Base-by-base conservation (phyloP, 2,797 vertebrate genomes). In the Xiphorhynchus erythropygius region DNA sequence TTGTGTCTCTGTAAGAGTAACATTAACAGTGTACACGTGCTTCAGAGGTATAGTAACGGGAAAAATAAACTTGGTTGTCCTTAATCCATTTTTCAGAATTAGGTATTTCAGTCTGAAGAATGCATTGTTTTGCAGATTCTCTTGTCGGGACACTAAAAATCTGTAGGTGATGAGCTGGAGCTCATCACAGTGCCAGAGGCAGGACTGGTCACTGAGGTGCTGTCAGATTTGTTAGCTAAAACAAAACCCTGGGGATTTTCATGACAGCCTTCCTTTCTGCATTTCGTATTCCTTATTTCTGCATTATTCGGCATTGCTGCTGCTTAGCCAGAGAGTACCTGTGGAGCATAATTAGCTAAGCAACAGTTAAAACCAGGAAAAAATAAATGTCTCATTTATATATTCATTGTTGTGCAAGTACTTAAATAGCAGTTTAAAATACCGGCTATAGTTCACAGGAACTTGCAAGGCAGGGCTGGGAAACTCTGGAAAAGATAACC, bases 221-320 rank as follows among this genome's bases (percentile, higher is more conserved):
- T 84, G 75, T 84, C 60, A 60, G 56, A 30, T 82, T 70, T 84
- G 71, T 49, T 80, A 33, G 33, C 65, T 81, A 17, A 33, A 92
- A 67, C 47, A 83, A 28, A 35, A 30, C 59, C 46, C 65, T 47
- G 68, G 83, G 67, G 55, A 46, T 75, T 83, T 68, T 44, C 57
- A 9, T 75, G 64, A 64, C 82, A 67, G 55, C 56, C 85, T 90
- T 84, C 73, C 57, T 70, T 92, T 69, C 65, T 73, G 41, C 39
- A 25, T 81, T 52, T 57, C 47, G 30, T 74, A 62, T 78, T 80
- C 57, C 49, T 24, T n/a, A 37, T 71, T 81, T 71, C 74, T 91
- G 93, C 91, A 83, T 93, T 92, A 90, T 90, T 93, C 85, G 78
- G 50, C 46, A 25, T 41, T 77, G 53, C 90, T 93, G 37, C 67